Evolutionary conservation across 2,797 vertebrate species (phyloP).

Genomic region (Takifugu ocellatus): DNA sequence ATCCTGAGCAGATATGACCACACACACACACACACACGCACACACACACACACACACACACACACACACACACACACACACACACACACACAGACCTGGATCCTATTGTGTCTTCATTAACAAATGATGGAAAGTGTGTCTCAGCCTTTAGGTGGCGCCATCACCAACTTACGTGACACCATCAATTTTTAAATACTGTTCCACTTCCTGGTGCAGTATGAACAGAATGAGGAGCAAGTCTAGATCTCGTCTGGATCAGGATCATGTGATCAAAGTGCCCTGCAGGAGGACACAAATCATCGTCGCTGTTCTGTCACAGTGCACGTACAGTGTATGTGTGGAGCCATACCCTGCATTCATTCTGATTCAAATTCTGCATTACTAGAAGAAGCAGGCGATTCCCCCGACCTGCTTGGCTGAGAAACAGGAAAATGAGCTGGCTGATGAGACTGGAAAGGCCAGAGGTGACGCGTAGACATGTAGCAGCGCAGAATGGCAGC

Average conservation of each 20-base stretch:
- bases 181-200: slow-evolving; percentile 24
- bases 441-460: slow-evolving; percentile 51
- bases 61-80: slow-evolving; percentile 1
- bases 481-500: slow-evolving; percentile 24
- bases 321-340: not conserved
- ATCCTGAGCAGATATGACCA: not conserved
- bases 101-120: slow-evolving; percentile 83
- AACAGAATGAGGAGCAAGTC: slow-evolving; percentile 17
- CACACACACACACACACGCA: not conserved
- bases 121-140: slow-evolving; percentile 79
- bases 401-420: slow-evolving; percentile 50
- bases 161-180: slow-evolving; percentile 48
- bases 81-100: slow-evolving; percentile 41
- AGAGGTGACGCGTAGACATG: slow-evolving; percentile 35
- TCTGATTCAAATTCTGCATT: not conserved
- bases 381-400: slow-evolving; percentile 29
- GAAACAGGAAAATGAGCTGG: slow-evolving; percentile 52
- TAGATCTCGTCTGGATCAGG: slow-evolving; percentile 21
- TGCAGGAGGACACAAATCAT: not conserved
- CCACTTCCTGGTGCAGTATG: slow-evolving; percentile 3
- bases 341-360: not conserved
- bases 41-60: not conserved
- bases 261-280: slow-evolving; percentile 28
- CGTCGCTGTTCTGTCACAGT: slow-evolving; percentile 4
- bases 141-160: slow-evolving; percentile 29